Base-by-base conservation (phyloP, 92 coral and sea anemone genomes). In the Montipora capitata region DNA sequence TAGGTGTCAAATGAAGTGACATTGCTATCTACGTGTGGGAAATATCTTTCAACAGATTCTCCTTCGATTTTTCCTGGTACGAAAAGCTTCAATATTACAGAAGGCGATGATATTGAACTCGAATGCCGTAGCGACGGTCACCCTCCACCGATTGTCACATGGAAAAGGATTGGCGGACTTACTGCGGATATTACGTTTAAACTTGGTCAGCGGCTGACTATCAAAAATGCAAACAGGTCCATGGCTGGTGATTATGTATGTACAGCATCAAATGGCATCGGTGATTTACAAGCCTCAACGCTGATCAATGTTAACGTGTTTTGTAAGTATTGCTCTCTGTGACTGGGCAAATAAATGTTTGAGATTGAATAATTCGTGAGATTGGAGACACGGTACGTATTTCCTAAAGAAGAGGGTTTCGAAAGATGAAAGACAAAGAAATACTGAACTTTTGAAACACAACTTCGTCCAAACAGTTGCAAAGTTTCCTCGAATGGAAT, bases 241-340 rank as follows among this genome's bases (percentile, higher is more conserved):
- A 78, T 77, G 8, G 57, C 90, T 39, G 84, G 90, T 38, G 3
- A 7, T 15, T 86, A 86, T 64, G 27, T 5, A 51, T 86, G 90
- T 15, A 78, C 62, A 0, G 90, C 90, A 2, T 27, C 20, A 54
- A 86, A 86, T 54, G 84, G 85, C 43, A 20, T 65, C 2, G 64
- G 63, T 8, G 20, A 59, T 54, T 8, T 10, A 45, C 16, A 44
- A 10, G 82, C 70, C 5, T 56, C 8, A 4, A 69, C 67, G 18
- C 35, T 15, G 5, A 42, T 63, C 18, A 14, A 57, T 5, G 41
- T 63, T 4, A 77, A 77, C 61, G 68, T 77, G 35, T 56, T 77
- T 3, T 77, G 82, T 58, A 73, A 73, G 77, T 73, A 3, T 70
- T 20, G 27, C 27, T 20, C 1, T 20, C 1, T 20, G 27, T 20